Conservation (phyloP, 2,797 vertebrate species). For the Helicolenus hilgendorfi region DNA sequence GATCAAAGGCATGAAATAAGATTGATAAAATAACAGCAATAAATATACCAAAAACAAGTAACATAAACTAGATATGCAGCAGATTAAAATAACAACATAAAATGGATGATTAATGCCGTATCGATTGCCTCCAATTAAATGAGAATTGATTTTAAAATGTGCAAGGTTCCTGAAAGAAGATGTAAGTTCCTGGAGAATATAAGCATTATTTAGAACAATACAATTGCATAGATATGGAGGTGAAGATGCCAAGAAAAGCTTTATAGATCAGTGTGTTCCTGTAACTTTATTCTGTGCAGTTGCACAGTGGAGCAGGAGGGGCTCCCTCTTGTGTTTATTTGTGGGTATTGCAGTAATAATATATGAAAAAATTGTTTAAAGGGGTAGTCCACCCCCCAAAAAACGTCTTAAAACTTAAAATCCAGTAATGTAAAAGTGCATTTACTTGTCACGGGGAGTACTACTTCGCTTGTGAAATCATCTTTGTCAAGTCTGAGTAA, state of each 20-base stretch:
- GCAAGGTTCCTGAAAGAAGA: not conserved
- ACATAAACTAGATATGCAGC: not conserved
- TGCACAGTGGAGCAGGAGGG: not conserved
- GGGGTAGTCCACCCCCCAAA: not conserved
- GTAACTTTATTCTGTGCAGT: not conserved
- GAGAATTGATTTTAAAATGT: not conserved
- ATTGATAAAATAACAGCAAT: not conserved
- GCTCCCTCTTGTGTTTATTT: conserved; percentile 57
- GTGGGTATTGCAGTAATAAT: not conserved
- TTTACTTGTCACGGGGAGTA: not conserved
- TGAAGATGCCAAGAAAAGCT: not conserved
- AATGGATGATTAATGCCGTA: not conserved
- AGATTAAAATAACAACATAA: not conserved
- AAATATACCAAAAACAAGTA: not conserved
- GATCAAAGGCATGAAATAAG: not conserved
- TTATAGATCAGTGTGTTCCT: not conserved
- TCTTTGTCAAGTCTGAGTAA: not conserved
- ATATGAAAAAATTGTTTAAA: not conserved
- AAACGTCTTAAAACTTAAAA: not conserved
- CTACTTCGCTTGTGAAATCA: not conserved
- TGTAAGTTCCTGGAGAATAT: not conserved
- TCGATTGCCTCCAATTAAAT: not conserved
- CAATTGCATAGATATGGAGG: not conserved
- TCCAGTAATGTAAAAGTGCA: not conserved
- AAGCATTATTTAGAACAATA: not conserved